A percentile compares a stretch with the other conserved stretches of the same genome.
Conservation (phyloP, 2,797 vertebrate genomes). For the Ficedula albicollis region DNA sequence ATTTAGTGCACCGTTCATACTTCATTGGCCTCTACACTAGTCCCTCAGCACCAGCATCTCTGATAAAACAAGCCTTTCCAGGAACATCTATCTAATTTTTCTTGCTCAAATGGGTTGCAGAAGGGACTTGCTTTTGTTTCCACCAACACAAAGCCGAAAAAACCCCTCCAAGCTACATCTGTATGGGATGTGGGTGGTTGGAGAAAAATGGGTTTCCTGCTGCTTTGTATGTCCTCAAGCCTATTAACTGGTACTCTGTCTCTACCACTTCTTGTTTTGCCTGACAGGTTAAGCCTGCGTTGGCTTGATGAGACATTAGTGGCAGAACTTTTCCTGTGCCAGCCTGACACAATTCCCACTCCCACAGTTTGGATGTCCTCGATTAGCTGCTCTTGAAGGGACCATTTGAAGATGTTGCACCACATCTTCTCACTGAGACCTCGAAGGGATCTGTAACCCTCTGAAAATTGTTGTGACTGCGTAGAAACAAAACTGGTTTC, state of each 20-base stretch:
- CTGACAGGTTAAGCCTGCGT: slow-evolving; percentile 21
- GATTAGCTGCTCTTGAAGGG: neutral
- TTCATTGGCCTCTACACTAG: neutral
- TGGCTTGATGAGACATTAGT: neutral
- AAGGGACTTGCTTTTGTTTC: slow-evolving; percentile 55
- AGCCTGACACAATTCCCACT: neutral
- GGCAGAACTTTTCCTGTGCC: neutral
- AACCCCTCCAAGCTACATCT: slow-evolving; percentile 14
- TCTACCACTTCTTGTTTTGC: slow-evolving; percentile 26
- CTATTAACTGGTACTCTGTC: slow-evolving; percentile 44
- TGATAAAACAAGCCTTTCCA: neutral
- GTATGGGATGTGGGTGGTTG: slow-evolving; percentile 16
- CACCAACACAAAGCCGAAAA: slow-evolving; percentile 22
- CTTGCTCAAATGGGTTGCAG: slow-evolving; percentile 27
- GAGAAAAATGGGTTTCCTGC: slow-evolving; percentile 60
- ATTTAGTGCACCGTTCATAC: neutral
- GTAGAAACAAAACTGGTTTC: neutral
- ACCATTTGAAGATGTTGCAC: neutral
- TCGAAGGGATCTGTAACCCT: fast-evolving
- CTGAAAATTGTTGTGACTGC: neutral
- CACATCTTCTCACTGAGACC: neutral
- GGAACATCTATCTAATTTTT: slow-evolving; percentile 13
- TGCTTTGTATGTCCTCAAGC: slow-evolving; percentile 46
- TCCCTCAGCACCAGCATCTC: neutral
- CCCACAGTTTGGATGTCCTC: neutral